Base-by-base conservation (phyloP, 2,888 invertebrate species). In the Ormyrus nitidulus region DNA sequence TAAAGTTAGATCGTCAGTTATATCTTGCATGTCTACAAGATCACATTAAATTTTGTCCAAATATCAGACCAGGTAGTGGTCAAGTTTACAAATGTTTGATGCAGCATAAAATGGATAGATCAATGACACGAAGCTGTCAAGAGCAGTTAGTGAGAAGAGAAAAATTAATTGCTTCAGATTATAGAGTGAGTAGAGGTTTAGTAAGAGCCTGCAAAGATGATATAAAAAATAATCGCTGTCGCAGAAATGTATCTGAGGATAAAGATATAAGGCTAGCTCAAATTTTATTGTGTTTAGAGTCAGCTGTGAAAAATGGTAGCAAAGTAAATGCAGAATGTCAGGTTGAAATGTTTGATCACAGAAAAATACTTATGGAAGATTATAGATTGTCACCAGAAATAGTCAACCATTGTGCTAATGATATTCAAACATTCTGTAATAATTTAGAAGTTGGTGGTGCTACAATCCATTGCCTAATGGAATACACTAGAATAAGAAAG, bases 391-490 rank as follows among this genome's bases (percentile, higher is more conserved):
- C 97, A 9, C 99, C 99, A 6, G 98, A 99, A 91, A 93, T 99
- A 81, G 95, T 99, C 82, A 94, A 95, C 84, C 93, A 94, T 73
- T 99, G 99, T 91, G 94, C 96, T 34, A 93, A 93, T 85, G 98
- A 98, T 88, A 98, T 98, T 84, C 92, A 93, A 19, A 92, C 92
- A 75, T 94, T 94, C 84, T 98, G 98, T 90, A 92, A 93, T 84
- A 94, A 94, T 19, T 92, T 95, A 83, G 96, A 96, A 89, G 92
- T 94, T 75, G 97, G 96, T 5, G 97, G 97, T 0, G 95, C 95
- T 88, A 98, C 98, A 0, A 95, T 99, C 84, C 99, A 99, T 89
- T 99, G 99, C 89, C 92, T 99, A 62, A 97, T 99, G 97, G 95
- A 96, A 59, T 95, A 96, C 90, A 95, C 96, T 0, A 93, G 95